Conservation (phyloP, 2,888 invertebrate species). For the Parnassius smintheus region DNA sequence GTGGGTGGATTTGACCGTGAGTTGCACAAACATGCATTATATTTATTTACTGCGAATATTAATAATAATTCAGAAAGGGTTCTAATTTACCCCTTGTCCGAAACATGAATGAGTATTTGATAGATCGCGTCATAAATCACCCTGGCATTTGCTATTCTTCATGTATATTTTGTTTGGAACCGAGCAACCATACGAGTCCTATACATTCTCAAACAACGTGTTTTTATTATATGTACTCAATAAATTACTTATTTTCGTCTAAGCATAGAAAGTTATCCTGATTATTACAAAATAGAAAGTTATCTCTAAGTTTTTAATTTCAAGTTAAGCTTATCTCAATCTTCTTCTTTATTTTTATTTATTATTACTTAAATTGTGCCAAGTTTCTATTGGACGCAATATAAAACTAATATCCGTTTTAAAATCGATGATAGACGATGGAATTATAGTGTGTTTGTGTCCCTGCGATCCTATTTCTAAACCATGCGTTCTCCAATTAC, state of each 20-base stretch:
- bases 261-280: background rate
- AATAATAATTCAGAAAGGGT: conserved; percentile 41
- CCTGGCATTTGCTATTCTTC: background rate
- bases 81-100: conserved; percentile 48
- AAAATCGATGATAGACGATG: too few relatives aligned
- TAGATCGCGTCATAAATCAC: conserved; percentile 9
- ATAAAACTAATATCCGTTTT: too few relatives aligned
- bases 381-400: too few relatives aligned
- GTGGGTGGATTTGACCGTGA: conserved; percentile 43
- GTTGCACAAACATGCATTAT: conserved; percentile 37
- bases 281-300: too few relatives aligned
- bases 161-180: background rate
- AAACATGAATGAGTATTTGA: conserved; percentile 34
- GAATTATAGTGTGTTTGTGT: too few relatives aligned
- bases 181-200: background rate
- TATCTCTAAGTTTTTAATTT: too few relatives aligned
- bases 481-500: too few relatives aligned
- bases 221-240: conserved; percentile 1
- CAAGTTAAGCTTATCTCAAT: too few relatives aligned
- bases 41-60: conserved; percentile 22
- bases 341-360: too few relatives aligned
- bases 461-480: too few relatives aligned
- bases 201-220: background rate
- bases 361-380: too few relatives aligned
- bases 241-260: background rate